Base-by-base conservation (phyloP, 1,140 invertebrate species). In the Cydia strobilella region DNA sequence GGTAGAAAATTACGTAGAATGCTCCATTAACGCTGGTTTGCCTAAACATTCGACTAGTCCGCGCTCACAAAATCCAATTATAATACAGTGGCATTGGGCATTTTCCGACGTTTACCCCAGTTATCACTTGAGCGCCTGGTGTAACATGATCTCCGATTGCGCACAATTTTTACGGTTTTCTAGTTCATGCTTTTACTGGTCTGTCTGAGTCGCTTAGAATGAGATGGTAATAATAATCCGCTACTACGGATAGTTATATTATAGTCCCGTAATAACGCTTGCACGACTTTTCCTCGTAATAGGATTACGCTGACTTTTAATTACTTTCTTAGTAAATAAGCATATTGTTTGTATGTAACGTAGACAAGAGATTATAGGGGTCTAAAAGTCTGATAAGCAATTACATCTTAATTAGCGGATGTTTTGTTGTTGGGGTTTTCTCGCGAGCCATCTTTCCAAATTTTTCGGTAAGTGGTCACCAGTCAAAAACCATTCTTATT, bases 281-380 rank as follows among this genome's bases (percentile, higher is more conserved):
- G 48, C 48, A 6, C 48, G 48, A 51, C 48, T 51, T 51, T 51
- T 51, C 48, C 48, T 51, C n/a, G 48, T 18, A n/a, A n/a, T n/a
- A 45, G 48, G 48, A 51, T 51, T 51, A 51, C 4, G 48, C 48
- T 51, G 18, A 51, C 48, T 51, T 51, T 51, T 51, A 51, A 51
- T 51, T 51, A 18, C 48, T 51, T 51, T 51, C 48, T n/a, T 51
- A 51, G 48, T n/a, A 51, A 51, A 51, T 18, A 51, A 5, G 48
- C 48, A 51, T 51, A 51, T 18, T 51, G 48, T 18, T 51, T 51
- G 10, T 42, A 12, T 42, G 10, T 45, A 42, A 35, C 6, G 31
- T 35, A 3, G 31, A 35, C 31, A 35, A 9, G 31, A 35, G 7
- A 35, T 35, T 35, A 35, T 39, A 39, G 35, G 2, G 35, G 35